phyloP scores from a whole-genome alignment of 2,113 vertebrate genomes.

The Psilopsiagon aurifrons region DNA sequence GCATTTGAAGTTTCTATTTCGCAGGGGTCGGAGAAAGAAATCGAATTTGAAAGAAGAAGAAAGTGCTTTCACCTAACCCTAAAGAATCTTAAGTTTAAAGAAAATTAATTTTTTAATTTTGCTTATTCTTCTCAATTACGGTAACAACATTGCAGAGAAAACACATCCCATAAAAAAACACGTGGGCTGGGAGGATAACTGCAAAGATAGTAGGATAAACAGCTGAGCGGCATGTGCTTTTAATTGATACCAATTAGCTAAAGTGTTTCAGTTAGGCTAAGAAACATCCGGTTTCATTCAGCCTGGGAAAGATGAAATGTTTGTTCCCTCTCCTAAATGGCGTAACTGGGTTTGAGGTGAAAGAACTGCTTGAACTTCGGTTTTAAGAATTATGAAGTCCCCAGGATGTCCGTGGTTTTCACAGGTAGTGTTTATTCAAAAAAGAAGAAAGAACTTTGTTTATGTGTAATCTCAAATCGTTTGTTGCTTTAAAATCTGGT shows the following conservation, averaged over 20 bases:
- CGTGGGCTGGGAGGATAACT: not conserved
- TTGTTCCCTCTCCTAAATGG: accelerated
- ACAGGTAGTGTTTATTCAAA: not conserved
- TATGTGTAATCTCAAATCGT: not conserved
- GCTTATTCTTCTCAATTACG: not conserved
- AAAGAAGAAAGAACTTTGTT: not conserved
- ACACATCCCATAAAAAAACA: not conserved
- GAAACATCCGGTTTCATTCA: not conserved
- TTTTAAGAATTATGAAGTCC: not conserved
- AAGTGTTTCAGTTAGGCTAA: not conserved
- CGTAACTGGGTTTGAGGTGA: accelerated
- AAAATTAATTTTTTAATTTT: accelerated
- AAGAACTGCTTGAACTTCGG: not conserved
- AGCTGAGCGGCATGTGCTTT: not conserved
- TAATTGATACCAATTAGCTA: not conserved
- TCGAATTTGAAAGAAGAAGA: not conserved
- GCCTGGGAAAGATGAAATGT: not conserved
- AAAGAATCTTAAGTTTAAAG: not conserved
- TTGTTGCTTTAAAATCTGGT: not conserved
- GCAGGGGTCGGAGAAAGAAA: accelerated
- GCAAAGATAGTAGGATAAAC: not conserved
- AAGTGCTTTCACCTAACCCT: not conserved
- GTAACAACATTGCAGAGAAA: not conserved
- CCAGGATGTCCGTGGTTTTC: not conserved
- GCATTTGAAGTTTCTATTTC: not conserved